Percentiles rank a stretch among this genome's conserved stretches.
Evolutionary conservation across 2,888 invertebrate genomes (phyloP).

Genomic region (Glaucopsyche alexis): DNA sequence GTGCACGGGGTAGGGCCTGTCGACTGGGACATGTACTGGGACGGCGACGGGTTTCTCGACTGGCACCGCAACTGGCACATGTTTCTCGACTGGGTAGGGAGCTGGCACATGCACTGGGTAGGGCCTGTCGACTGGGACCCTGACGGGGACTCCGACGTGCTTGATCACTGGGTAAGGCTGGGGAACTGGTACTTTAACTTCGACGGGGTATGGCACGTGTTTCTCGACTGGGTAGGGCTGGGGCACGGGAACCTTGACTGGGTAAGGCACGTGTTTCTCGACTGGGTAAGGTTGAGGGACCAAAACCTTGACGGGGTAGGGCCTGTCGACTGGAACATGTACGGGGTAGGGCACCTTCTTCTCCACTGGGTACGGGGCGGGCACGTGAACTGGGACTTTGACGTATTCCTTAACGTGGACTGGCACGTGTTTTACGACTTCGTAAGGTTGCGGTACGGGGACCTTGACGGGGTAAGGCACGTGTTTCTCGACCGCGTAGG

Average conservation of each 20-base stretch:
- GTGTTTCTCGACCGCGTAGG: slow-evolving; percentile 83
- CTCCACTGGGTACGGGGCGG: slow-evolving; percentile 88
- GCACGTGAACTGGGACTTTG: slow-evolving; percentile 88
- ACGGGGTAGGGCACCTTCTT: slow-evolving; percentile 86
- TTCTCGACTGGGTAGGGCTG: slow-evolving; percentile 89
- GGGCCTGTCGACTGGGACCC: slow-evolving; percentile 84
- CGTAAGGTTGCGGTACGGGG: slow-evolving; percentile 85
- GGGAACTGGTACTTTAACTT: slow-evolving; percentile 86
- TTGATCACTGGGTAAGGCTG: slow-evolving; percentile 87
- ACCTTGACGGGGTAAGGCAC: slow-evolving; percentile 85
- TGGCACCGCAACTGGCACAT: slow-evolving; percentile 80
- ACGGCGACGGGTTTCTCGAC: slow-evolving; percentile 83
- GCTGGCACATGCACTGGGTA: slow-evolving; percentile 84
- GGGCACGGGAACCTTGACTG: slow-evolving; percentile 87
- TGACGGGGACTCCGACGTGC: slow-evolving; percentile 83
- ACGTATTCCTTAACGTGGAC: slow-evolving; percentile 88
- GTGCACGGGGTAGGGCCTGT: slow-evolving; percentile 80
- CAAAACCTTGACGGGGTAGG: slow-evolving; percentile 88
- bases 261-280: slow-evolving; percentile 86
- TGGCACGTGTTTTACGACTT: slow-evolving; percentile 84
- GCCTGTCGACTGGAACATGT: slow-evolving; percentile 86
- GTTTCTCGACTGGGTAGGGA: slow-evolving; percentile 82
- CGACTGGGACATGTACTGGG: slow-evolving; percentile 82
- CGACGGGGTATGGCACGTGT: slow-evolving; percentile 85
- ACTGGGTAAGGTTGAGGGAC: slow-evolving; percentile 91